These are phyloP conservation scores for Embiotoca jacksoni DNA, from an alignment of 2,113 vertebrate species.

Conservation along the genomic window DNA sequence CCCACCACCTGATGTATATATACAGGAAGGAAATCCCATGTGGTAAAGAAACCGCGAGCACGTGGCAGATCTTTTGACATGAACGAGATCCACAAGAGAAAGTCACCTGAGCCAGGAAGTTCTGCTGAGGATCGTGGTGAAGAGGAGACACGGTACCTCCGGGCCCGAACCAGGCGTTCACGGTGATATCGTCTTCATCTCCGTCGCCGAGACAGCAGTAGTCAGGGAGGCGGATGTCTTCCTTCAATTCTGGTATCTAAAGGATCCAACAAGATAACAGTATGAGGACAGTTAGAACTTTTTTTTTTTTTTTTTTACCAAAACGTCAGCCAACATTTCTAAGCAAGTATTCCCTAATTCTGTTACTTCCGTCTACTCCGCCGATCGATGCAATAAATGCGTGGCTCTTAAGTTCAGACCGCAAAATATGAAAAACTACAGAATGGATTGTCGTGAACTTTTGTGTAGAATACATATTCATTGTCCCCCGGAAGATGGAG, in stretches of 20 bases:
- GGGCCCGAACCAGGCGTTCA: conserved; percentile 98
- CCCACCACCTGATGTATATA: conserved; percentile 88
- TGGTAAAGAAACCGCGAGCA: conserved; percentile 26
- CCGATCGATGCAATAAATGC: no score
- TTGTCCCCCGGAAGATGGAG: background rate
- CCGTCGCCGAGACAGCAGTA: conserved; percentile 94
- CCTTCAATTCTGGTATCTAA: conserved; percentile 93
- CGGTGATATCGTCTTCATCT: conserved; percentile 93
- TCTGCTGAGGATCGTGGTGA: conserved; percentile 97
- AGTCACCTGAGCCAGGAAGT: conserved; percentile 93
- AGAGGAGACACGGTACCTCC: conserved; percentile 92
- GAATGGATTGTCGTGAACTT: background rate
- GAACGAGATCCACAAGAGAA: conserved; percentile 8
- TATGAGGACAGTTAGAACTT: background rate
- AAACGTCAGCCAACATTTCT: background rate
- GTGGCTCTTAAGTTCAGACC: no score
- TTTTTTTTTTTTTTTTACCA: conserved; percentile 4
- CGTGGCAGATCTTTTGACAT: conserved; percentile 18
- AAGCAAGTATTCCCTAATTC: background rate
- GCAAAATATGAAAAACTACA: background rate
- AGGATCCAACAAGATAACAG: conserved; percentile 17
- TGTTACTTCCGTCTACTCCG: background rate
- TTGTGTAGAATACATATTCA: no score
- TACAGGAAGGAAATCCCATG: conserved; percentile 22
- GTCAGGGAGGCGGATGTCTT: conserved; percentile 93